Evolutionary conservation across 2,797 vertebrate genomes (phyloP), one percentile per base, ranked within the genome.

Genomic region (Chrysocyon brachyurus): DNA sequence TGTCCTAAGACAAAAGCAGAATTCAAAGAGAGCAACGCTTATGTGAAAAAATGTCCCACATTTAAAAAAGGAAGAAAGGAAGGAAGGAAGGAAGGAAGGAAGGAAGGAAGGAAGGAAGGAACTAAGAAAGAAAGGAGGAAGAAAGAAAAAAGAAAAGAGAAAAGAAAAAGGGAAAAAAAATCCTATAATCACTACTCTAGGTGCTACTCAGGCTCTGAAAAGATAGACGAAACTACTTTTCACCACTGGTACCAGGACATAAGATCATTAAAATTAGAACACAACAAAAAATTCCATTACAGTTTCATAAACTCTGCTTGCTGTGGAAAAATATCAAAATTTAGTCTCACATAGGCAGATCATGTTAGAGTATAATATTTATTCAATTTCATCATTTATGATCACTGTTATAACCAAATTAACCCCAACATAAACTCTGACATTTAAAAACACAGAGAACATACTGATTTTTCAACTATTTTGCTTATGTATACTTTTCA

Each of bases 391-490:
- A 97, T 98, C 96, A 98, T 95, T 95, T 97, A 97, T 97, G 96
- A 97, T 97, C 46, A 97, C 86, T 97, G 97, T 97, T 96, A 97
- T 87, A 97, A 98, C 91, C 97, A 96, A 98, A 97, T 98, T 96
- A 98, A 98, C 97, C 93, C 85, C 89, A 77, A 98, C 98, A 98
- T 97, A 97, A 98, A 98, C 66, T 96, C 79, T 87, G 52, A 97
- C 90, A 98, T 95, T 98, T 97, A 96, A 81, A 98, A 98, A 98
- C 98, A 98, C 90, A 96, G 49, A 98, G 66, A 94, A 97, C 54
- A 94, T 97, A 81, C 61, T 98, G 97, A 98, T 73, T 97, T 96
- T 94, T 97, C 85, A 96, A 73, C 96, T 97, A 90, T 98, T 94
- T 96, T 97, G 91, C 46, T 97, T 96, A 98, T 92, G 96, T 79